Base-by-base conservation (phyloP, 2,888 invertebrate genomes). In the Campoletis raptor region DNA sequence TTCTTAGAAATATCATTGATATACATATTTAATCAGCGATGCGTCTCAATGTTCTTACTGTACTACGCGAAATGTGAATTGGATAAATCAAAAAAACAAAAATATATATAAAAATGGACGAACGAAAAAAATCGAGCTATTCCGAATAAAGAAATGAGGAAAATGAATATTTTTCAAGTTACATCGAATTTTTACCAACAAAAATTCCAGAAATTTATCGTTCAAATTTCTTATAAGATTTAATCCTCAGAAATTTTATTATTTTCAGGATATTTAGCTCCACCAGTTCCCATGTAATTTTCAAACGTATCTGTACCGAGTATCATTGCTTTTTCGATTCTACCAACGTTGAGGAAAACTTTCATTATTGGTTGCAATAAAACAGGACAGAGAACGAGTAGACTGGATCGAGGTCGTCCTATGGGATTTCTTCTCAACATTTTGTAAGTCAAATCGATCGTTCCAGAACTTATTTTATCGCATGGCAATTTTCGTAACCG, bases 391-490 rank as follows among this genome's bases (percentile, higher is more conserved):
- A 92, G 88, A 8, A 94, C 73, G 4, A 94, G 87, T 45, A 92
- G 91, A 30, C 90, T 87, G 24, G 92, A 91, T 4, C 86, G 90
- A 0, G 94, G 94, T 74, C 94, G 92, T 45, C 83, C 83, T 0
- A 48, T 0, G 7, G 91, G 80, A 21, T 91, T 82, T 83, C 91
- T 91, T 15, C 90, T 90, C 24, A 94, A 83, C 90, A 94, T 92
- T 87, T 92, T 93, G 18, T 92, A 93, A 85, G 93, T 87, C 10
- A 94, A 57, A 24, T 90, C 91, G 18, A 91, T 89, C 0, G 90
- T 76, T 5, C 90, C 82, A 10, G 70, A 12, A 0, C 91, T 91
- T 7, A 90, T 82, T 9, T 73, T 54, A 1, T 30, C 21, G 21
- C 24, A 24, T n/a, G 82, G 67, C 69, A 84, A 73, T 81, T 57